Conservation (phyloP, 1,140 invertebrate species). For the Drosophila nigromelanica region DNA sequence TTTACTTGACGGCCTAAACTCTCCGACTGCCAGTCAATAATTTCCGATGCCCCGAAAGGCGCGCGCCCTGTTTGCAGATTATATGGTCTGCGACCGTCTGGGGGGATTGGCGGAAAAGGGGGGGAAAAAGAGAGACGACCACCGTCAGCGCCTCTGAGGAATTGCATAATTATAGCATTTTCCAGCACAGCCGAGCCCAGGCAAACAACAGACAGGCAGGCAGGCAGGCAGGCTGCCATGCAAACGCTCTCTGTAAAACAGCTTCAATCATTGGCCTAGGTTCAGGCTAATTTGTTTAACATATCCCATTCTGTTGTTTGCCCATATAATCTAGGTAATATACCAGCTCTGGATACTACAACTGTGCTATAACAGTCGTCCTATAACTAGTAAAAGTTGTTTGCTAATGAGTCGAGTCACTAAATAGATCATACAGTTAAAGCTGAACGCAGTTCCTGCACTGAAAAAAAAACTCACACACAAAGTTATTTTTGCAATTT, state of each 20-base stretch:
- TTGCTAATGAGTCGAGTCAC: constrained; percentile 20
- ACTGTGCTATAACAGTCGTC: constrained; percentile 5
- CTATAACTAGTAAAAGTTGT: constrained; percentile 10
- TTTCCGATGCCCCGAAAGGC: constrained; percentile 63
- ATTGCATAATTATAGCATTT: constrained; percentile 83
- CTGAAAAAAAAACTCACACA: neutral
- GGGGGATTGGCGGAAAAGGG: neutral
- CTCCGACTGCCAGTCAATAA: constrained; percentile 73
- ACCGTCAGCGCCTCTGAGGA: constrained; percentile 82
- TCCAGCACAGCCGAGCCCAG: constrained; percentile 42
- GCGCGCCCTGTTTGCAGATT: constrained; percentile 59
- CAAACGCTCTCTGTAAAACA: constrained; percentile 4
- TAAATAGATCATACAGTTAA: neutral
- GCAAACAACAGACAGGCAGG: neutral
- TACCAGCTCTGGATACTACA: constrained; percentile 24
- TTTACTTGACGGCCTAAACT: constrained; percentile 69
- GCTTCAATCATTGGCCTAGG: constrained; percentile 52
- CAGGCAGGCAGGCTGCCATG: constrained; percentile 5
- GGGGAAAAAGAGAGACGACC: constrained; percentile 41
- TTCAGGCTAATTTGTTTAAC: constrained; percentile 65
- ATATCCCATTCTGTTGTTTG: constrained; percentile 51
- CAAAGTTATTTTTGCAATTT: too few species aligned
- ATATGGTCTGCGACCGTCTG: constrained; percentile 32
- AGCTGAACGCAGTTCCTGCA: neutral
- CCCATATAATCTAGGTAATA: constrained; percentile 45